Evolutionary conservation across 2,113 vertebrate genomes (phyloP), one percentile per base, ranked within the genome.

Genomic region (Mohoua ochrocephala): DNA sequence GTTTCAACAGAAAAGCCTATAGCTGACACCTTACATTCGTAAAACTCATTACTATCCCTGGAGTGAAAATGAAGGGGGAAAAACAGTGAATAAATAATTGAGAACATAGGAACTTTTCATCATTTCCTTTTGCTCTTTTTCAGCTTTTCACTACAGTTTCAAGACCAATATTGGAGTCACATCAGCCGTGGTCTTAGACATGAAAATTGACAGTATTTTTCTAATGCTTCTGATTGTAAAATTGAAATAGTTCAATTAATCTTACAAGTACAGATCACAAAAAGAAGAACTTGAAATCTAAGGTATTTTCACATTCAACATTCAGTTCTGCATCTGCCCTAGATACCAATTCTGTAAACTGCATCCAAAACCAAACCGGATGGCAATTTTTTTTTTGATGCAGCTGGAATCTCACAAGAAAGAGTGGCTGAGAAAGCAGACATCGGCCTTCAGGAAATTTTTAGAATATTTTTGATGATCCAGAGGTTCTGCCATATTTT

Each of bases 11-110:
- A 95, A 85, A 96, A 97, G 67, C 91, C 94, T 95, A 41, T 82
- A 97, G 94, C 94, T 98, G 96, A 97, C 96, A 97, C 97, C 92
- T 96, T 97, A 74, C 97, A 97, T 97, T 97, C 75, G 93, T 96
- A 97, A 97, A 97, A 98, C 96, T 97, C 97, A 97, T 97, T 98
- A 97, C 77, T 95, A 94, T 77, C 89, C 91, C 89, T 92, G 96
- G 89, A 97, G 96, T 95, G 93, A 93, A 97, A 96, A 94, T 65
- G 82, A 41, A 83, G 64, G 92, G 64, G 63, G 24, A 7, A 70
- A 96, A 95, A 65, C 73, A 91, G 86, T 42, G 91, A 96, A 97
- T 97, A 97, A 98, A 98, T 97, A 98, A 98, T 97, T 97, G 93
- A 97, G 86, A 95, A 96, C 85, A 97, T 86, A 81, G 97, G 97